Base-by-base conservation (phyloP, 92 coral and sea anemone species). In the Epizoanthus stellaris region DNA sequence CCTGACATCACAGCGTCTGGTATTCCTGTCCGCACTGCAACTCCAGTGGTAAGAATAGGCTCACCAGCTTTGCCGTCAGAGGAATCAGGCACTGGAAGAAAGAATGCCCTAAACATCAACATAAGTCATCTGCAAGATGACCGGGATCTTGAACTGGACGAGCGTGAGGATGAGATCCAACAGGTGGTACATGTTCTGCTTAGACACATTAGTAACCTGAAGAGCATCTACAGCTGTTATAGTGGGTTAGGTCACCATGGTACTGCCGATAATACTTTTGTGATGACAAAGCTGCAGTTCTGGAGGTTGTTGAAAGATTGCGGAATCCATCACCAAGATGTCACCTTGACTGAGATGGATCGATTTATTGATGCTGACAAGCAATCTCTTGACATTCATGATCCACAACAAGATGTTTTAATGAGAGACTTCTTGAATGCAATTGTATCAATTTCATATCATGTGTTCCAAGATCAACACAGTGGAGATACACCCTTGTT, bases 271-370 rank as follows among this genome's bases (percentile, higher is more conserved):
- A 23, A 97, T 80, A 97, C 99, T 5, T 97, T 92, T 77, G 99
- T 92, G 16, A 91, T 97, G 94, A 95, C 93, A 4, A 87, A 88
- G 54, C 70, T 97, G 83, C 99, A 97, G 87, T 90, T 97, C 83
- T 97, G 99, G 95, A 81, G 99, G 49, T 95, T 97, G 75, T 64
- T 97, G 61, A 97, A 97, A 82, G 99, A 97, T 85, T 92, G 95
- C 61, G 75, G 89, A 69, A 92, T 95, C 45, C 99, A 97, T 61
- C 94, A 93, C 43, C 90, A 77, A 63, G 97, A 91, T 12, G 80
- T 88, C 42, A 93, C 98, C 9, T 73, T 97, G 6, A 92, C 92
- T 13, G 97, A 93, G 87, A 88, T 95, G 70, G 94, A 95, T 73
- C 94, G 97, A n/a, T 87, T 92, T 79, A 67, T 95, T 9, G 94